Conservation (phyloP, 2,113 vertebrate genomes). For the Carassius carassius region DNA sequence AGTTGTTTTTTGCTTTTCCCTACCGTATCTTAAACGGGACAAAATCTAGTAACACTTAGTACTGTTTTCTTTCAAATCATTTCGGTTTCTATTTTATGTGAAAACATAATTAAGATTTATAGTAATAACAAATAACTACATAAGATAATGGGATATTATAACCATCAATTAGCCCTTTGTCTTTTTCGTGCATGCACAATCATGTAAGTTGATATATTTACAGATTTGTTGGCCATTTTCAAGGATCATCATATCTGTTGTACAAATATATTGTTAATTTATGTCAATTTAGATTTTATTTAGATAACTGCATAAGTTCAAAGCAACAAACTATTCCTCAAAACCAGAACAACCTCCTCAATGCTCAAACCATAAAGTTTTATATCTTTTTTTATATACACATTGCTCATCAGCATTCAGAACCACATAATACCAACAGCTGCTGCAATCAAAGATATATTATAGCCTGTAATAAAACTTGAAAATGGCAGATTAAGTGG, state of each 20-base stretch:
- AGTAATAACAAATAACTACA: not conserved
- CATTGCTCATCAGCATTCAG: conserved; percentile 57
- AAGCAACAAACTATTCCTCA: not conserved
- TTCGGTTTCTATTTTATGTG: conserved; percentile 3
- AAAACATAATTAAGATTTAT: not conserved
- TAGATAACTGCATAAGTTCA: conserved; percentile 25
- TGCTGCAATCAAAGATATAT: conserved; percentile 59
- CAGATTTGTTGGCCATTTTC: not conserved
- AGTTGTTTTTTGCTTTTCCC: conserved; percentile 14
- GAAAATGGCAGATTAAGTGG: conserved; percentile 63
- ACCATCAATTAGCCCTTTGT: conserved; percentile 13
- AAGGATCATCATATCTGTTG: not conserved
- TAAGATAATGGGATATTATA: not conserved
- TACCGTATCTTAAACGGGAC: not conserved
- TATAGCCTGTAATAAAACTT: conserved; percentile 57
- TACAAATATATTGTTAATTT: not conserved
- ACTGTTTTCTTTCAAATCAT: not conserved
- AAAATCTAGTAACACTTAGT: not conserved
- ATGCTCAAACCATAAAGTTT: conserved; percentile 49
- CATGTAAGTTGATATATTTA: conserved; percentile 5
- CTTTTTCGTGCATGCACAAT: not conserved
- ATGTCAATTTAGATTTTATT: conserved; percentile 9
- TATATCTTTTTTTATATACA: conserved; percentile 47
- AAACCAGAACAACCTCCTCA: conserved; percentile 28
- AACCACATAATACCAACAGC: conserved; percentile 54